Evolutionary conservation across 92 coral and sea anemone genomes (phyloP).

Genomic region (Zoanthus sansibaricus): DNA sequence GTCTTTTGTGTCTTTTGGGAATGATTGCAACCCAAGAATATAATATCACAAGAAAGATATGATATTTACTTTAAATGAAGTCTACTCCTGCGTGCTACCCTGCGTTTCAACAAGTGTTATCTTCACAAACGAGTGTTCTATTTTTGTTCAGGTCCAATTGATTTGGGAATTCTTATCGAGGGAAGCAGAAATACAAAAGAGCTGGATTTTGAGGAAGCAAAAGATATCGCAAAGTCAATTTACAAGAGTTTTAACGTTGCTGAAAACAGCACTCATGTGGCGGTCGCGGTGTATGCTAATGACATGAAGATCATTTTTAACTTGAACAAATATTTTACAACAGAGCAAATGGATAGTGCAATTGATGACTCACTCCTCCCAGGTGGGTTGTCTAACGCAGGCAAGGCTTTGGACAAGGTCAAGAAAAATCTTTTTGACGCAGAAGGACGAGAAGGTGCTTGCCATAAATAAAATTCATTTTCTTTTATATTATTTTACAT

Average conservation of each 20-base stretch:
- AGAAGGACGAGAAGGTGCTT: slow-evolving; percentile 68
- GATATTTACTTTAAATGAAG: no score
- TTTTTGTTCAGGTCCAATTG: slow-evolving; percentile 57
- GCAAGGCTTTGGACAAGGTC: slow-evolving; percentile 67
- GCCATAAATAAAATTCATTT: background rate
- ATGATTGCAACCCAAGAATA: no score
- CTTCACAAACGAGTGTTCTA: background rate
- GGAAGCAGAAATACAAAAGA: slow-evolving; percentile 80
- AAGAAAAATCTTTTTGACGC: slow-evolving; percentile 66
- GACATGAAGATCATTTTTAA: slow-evolving; percentile 69
- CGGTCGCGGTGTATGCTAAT: slow-evolving; percentile 70
- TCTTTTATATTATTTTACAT: background rate
- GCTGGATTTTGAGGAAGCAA: slow-evolving; percentile 74
- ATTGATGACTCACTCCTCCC: slow-evolving; percentile 68
- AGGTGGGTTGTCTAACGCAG: slow-evolving; percentile 66
- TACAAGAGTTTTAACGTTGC: slow-evolving; percentile 73
- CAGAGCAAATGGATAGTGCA: slow-evolving; percentile 73
- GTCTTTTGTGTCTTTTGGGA: no score
- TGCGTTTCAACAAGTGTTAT: no score
- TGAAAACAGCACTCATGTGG: slow-evolving; percentile 81
- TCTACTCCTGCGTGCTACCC: no score
- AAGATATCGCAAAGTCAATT: slow-evolving; percentile 73
- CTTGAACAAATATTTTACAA: slow-evolving; percentile 64
- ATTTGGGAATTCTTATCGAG: slow-evolving; percentile 87
- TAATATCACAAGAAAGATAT: no score